Base-by-base conservation (phyloP, 2,888 invertebrate genomes). In the Willowsia nigromaculata region DNA sequence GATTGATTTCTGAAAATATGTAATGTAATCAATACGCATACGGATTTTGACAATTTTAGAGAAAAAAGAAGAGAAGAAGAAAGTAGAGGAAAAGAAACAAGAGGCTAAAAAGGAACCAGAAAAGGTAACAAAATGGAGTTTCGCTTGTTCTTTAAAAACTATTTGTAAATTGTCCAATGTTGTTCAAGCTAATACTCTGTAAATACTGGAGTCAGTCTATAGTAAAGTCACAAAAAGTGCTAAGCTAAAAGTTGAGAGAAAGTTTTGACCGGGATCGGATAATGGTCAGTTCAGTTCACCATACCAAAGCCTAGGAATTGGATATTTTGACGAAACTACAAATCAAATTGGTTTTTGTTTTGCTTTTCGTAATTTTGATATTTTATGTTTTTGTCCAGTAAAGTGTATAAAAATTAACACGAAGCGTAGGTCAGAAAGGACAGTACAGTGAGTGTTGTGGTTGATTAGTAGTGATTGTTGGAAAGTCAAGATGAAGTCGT, bases 61-160 rank as follows among this genome's bases (percentile, higher is more conserved):
- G 93, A 94, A 65, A 91, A 85, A 74, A 59, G 85, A 85, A 50
- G 91, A 90, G 59, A 89, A 92, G 47, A 88, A 91, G 65, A 90
- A 90, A 33, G 87, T 90, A 56, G 91, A 92, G 40, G 89, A 91
- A 88, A 94, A 95, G 93, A 94, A 94, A 93, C 94, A 94, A 92
- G 94, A 93, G 93, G 22, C 43, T 25, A 90, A 90, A 68, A 86
- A 91, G 84, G 91, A 91, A 40, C 83, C 90, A 27, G 90, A 90
- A 56, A 91, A 91, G 89, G 88, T 89, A 85, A 90, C 13, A 25
- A 47, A 47, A 27, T n/a, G n/a, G 15, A 18, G 37, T 27, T 27
- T 65, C 40, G 37, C 1, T 9, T 7, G 25, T 47, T 13, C 1
- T 43, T 22, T 71, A 25, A 43, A 7, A 9, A 22, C 4, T 22